Base-by-base conservation (phyloP, 2,888 invertebrate genomes). In the Notodonta ziczac region DNA sequence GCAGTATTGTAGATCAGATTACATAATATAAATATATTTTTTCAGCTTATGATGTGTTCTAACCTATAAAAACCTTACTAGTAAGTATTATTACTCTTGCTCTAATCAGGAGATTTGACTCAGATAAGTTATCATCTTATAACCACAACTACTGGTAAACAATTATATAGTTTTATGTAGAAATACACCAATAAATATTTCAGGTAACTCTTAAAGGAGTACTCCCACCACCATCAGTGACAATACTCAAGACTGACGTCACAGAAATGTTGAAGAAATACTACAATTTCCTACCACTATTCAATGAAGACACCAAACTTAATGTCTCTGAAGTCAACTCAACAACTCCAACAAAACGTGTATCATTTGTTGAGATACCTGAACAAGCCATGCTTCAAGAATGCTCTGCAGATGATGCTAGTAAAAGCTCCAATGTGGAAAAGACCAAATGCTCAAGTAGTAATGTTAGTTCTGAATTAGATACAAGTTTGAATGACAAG, bases 171-270 rank as follows among this genome's bases (percentile, higher is more conserved):
- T 50, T 50, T 14, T 4, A 10, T 50, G 7, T 51, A 46, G 2
- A 46, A 46, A 7, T n/a, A 24, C 24, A 24, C 24, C n/a, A 13
- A 13, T 8, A 24, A 24, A 51, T 24, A 32, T 52, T 61, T 63
- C 94, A 96, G 83, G 94, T 94, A 80, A 94, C 94, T 55, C 85
- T 97, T 9, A 94, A 94, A 69, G 97, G 97, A 1, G 94, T 97
- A 0, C 91, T 96, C 9, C 97, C 97, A 32, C 97, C 97, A 10
- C 97, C 97, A 0, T 96, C 96, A 35, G 94, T 96, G 12, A 97
- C 97, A 13, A 95, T 94, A 48, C 89, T 96, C 35, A 95, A 96
- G 73, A 91, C 95, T 60, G 96, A 96, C 78, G 95, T 95, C 24
- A 89, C 93, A 39, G 95, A 96, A 78, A 95, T 96, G 86, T 93